Conservation (phyloP, 1,140 invertebrate species). For the Pteromalus puparum region DNA sequence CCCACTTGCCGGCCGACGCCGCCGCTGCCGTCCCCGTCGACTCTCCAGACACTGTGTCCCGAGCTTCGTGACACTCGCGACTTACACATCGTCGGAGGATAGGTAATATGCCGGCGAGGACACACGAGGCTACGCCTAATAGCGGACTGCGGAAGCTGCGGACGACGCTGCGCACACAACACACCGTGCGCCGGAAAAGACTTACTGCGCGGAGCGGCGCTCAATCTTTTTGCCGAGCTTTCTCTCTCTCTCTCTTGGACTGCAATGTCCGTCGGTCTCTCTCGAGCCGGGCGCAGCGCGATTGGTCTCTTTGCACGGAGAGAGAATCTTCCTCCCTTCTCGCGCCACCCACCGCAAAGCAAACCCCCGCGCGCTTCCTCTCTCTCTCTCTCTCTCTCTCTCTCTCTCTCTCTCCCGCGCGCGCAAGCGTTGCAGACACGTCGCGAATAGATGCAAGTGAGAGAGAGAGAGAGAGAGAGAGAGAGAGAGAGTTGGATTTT, state of each 20-base stretch:
- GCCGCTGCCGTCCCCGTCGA: background rate
- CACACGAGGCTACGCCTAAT: conserved; percentile 56
- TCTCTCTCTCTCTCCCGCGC: background rate
- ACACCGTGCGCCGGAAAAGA: conserved; percentile 45
- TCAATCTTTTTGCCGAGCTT: conserved; percentile 19
- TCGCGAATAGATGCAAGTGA: conserved; percentile 26
- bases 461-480: conserved; percentile 46
- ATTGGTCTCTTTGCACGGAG: conserved; percentile 16
- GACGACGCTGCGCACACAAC: conserved; percentile 50
- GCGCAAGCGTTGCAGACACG: background rate
- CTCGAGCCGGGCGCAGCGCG: conserved; percentile 11
- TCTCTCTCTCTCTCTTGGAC: background rate
- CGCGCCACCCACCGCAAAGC: background rate
- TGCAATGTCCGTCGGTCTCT: background rate
- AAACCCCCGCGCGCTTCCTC: background rate
- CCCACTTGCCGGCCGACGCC: no score
- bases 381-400: background rate
- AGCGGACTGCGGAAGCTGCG: conserved; percentile 21
- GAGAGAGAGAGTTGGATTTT: conserved; percentile 43
- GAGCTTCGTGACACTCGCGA: background rate
- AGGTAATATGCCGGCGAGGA: conserved; percentile 45
- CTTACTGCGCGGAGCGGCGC: conserved; percentile 2
- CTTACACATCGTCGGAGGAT: no score
- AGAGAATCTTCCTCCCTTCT: background rate
- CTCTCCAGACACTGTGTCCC: background rate